Conservation (phyloP, 1,140 invertebrate species). For the Ladona fulva region DNA sequence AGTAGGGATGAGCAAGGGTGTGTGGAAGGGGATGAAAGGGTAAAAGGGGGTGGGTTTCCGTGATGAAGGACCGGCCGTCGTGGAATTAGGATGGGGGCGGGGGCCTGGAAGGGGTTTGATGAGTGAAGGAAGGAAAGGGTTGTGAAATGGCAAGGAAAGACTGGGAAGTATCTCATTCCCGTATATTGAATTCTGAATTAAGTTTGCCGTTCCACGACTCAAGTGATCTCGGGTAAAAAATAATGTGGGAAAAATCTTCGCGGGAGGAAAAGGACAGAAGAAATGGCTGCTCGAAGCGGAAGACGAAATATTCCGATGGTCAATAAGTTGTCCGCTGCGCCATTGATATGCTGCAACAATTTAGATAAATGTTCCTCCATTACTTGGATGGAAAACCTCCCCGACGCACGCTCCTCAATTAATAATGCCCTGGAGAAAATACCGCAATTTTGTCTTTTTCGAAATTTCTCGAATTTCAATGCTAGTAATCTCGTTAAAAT, state of each 20-base stretch:
- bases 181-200: neutral
- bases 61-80: neutral
- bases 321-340: no score
- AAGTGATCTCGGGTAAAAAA: neutral
- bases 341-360: no score
- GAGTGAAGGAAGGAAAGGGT: neutral
- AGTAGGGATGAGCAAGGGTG: neutral
- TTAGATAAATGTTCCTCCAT: no score
- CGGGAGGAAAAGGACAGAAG: no score
- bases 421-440: no score
- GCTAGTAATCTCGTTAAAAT: no score
- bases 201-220: neutral
- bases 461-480: no score
- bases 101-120: neutral
- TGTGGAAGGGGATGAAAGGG: neutral
- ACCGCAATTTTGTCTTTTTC: no score
- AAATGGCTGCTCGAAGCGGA: no score
- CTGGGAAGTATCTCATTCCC: neutral
- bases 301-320: no score
- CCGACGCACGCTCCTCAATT: no score
- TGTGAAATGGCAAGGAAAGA: neutral
- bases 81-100: neutral
- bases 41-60: neutral
- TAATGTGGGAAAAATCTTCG: neutral
- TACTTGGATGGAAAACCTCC: no score